Conservation (phyloP, 1,140 invertebrate genomes). For the Vanessa tameamea region DNA sequence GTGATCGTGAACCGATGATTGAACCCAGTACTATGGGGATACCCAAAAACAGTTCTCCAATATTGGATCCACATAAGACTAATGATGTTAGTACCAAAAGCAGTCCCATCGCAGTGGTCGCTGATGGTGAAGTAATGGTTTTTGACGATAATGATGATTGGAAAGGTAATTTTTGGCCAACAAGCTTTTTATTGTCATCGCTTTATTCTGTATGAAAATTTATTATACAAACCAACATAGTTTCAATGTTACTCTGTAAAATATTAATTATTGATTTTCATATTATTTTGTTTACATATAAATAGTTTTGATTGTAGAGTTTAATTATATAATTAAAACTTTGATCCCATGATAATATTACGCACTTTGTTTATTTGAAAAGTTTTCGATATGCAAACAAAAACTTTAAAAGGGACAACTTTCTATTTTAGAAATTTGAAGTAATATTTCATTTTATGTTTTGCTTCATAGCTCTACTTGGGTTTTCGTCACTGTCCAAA, state of each 20-base stretch:
- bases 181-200: neutral
- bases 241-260: neutral
- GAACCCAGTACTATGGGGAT: conserved; percentile 70
- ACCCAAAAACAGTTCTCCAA: conserved; percentile 78
- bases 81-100: conserved; percentile 71
- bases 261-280: neutral
- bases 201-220: conserved; percentile 10
- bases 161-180: conserved; percentile 76
- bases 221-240: neutral
- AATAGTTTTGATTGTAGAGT: neutral
- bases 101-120: conserved; percentile 82
- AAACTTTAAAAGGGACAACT: neutral
- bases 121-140: conserved; percentile 88
- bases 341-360: neutral
- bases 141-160: conserved; percentile 90
- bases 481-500: neutral
- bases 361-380: neutral
- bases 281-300: neutral
- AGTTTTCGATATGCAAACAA: neutral
- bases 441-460: neutral
- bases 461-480: neutral
- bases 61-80: conserved; percentile 75
- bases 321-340: neutral
- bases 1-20: conserved; percentile 58
- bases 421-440: neutral